Conservation (phyloP, 2,888 invertebrate species). For the Netelia inedita region DNA sequence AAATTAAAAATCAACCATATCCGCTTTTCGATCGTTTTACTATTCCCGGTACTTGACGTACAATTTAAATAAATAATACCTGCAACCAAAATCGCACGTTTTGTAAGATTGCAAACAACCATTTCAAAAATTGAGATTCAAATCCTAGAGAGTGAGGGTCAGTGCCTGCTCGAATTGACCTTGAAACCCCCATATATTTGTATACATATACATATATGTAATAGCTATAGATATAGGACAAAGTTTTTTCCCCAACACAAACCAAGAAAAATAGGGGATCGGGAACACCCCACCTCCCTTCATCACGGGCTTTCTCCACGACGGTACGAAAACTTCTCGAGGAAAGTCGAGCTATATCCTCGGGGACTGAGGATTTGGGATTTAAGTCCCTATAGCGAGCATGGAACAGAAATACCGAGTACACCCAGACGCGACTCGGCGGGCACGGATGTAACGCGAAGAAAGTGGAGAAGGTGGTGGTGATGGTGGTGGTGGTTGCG, state of each 20-base stretch:
- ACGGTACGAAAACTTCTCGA: constrained; percentile 4
- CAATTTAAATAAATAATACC: too few relatives aligned
- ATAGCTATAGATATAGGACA: constrained; percentile 23
- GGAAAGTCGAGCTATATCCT: background rate
- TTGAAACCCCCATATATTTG: background rate
- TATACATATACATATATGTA: constrained; percentile 8
- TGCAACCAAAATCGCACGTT: too few relatives aligned
- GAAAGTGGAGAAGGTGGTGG: background rate
- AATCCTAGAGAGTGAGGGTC: background rate
- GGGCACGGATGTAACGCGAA: constrained; percentile 24
- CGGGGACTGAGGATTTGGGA: constrained; percentile 46
- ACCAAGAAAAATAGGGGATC: constrained; percentile 52
- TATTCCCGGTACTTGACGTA: too few relatives aligned
- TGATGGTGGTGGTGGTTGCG: too few relatives aligned
- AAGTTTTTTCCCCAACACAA: constrained; percentile 49
- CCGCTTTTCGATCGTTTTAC: too few relatives aligned
- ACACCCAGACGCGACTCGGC: constrained; percentile 47
- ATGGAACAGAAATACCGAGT: constrained; percentile 9
- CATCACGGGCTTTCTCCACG: constrained; percentile 8
- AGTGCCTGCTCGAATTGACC: background rate
- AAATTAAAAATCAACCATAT: too few relatives aligned
- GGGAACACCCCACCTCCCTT: constrained; percentile 1
- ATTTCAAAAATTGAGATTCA: too few relatives aligned
- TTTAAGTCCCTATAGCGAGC: constrained; percentile 42
- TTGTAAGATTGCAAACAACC: too few relatives aligned